Evolutionary conservation across 2,888 invertebrate genomes (phyloP), one percentile per base, ranked within the genome.

Genomic region (Villa cingulata): DNA sequence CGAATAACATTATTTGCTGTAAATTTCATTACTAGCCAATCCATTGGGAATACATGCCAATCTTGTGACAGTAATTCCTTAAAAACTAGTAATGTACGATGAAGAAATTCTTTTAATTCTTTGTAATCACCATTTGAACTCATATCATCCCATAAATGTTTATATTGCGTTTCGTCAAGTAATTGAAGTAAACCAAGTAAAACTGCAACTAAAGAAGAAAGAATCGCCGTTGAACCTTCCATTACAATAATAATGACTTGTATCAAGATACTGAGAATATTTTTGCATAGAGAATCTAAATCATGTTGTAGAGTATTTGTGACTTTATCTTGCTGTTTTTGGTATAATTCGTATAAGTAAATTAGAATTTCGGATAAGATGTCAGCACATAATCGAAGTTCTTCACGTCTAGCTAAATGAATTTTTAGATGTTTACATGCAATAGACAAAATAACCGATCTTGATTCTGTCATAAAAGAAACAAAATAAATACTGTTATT

Each of bases 21-120:
- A 71, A 95, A 83, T 62, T 86, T 80, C 65, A 95, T 83, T 14
- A 90, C 81, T 56, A 90, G 75, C 95, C 95, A 96, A 63, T 94
- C 92, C 0, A 79, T 74, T 2, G 91, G 87, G 58, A 88, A 94
- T 6, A 70, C 66, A 5, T 63, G 53, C 67, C 68, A 69, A 51
- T 70, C 68, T 43, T 68, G 68, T 3, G 64, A 61, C 0, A 70
- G 55, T 15, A 70, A 50, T 52, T 69, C 69, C 49, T 68, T 66
- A 43, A 70, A 69, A 3, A 70, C 68, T 9, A 85, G 70, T 60
- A 94, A 82, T 0, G 88, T 84, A 51, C 86, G 73, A 61, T 86
- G 78, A 0, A 95, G 72, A 63, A 94, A 89, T 58, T 90, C 89
- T 63, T 91, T 89, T 1, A 90, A 67, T 2, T 85, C 83, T 58